Evolutionary conservation across 2,797 vertebrate species (phyloP), one percentile per base, ranked within the genome.

Genomic region (Darevskia nairensis): DNA sequence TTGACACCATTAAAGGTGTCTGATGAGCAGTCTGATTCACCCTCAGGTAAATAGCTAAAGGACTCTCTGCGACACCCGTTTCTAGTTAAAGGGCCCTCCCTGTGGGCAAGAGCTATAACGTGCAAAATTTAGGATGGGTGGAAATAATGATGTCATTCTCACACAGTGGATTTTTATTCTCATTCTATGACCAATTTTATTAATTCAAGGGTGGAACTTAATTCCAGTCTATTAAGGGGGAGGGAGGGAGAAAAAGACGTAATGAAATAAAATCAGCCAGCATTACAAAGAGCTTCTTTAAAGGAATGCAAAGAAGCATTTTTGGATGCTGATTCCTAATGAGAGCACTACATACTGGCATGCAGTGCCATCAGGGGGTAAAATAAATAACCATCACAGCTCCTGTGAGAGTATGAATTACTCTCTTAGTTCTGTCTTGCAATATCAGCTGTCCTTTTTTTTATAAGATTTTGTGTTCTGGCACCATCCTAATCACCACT

Each of bases 1-100:
- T 95, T 98, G 96, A 98, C 97, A 95, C 97, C 97, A 96, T 94
- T 98, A 95, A 98, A 98, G 96, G 97, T 98, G 97, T 97, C 97
- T 95, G 97, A 98, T 90, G 97, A 98, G 96, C 97, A 98, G 95
- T 97, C 97, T 89, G 97, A 98, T 95, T 97, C 97, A 90, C 97
- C 97, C 96, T 97, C 97, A 97, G 97, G 97, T 98, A 97, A 97
- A 97, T 89, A 94, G 89, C 94, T 96, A 88, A 95, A 94, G 90
- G 91, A 93, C 69, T 0, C 0, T 89, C 78, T 93, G 92, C 88
- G 88, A 91, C 87, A 89, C 92, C 88, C 92, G 85, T 91, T 86
- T 93, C 82, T 90, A 83, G 82, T 80, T 39, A 15, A 90, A 92
- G 91, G 95, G 88, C 82, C 82, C 88, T 86, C 95, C 82, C 90